Conservation (phyloP, 2,888 invertebrate genomes). For the Nephrotoma flavescens region DNA sequence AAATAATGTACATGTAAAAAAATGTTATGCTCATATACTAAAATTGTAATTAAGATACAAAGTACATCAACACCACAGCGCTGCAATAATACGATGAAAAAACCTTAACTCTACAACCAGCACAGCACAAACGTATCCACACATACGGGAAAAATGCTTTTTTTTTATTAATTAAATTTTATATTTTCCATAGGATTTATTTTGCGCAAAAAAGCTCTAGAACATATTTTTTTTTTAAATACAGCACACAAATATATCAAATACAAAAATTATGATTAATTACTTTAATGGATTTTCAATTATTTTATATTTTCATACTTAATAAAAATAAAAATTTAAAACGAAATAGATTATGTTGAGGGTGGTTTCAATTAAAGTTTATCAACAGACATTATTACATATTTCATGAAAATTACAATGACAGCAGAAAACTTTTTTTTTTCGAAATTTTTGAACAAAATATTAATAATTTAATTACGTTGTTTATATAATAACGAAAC, state of each 20-base stretch:
- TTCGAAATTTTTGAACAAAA: background rate
- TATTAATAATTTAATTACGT: background rate
- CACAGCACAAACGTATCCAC: background rate
- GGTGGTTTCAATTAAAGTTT: background rate
- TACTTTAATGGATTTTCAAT: background rate
- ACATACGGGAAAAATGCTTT: background rate
- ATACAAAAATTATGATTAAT: background rate
- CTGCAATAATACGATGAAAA: background rate
- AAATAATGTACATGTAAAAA: background rate
- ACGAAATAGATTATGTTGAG: background rate
- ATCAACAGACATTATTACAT: background rate
- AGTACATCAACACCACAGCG: background rate
- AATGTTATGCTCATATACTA: background rate
- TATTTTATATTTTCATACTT: background rate
- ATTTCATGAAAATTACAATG: background rate
- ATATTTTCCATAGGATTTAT: background rate
- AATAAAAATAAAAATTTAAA: background rate
- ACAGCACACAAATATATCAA: background rate
- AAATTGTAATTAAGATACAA: background rate
- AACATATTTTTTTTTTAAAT: background rate
- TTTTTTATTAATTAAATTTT: background rate
- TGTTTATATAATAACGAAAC: background rate
- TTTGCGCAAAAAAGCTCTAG: background rate
- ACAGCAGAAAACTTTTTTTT: background rate
- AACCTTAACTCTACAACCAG: background rate